Evolutionary conservation across 1,140 invertebrate genomes (phyloP), one percentile per base, ranked within the genome.

Genomic region (Nasonia giraulti): DNA sequence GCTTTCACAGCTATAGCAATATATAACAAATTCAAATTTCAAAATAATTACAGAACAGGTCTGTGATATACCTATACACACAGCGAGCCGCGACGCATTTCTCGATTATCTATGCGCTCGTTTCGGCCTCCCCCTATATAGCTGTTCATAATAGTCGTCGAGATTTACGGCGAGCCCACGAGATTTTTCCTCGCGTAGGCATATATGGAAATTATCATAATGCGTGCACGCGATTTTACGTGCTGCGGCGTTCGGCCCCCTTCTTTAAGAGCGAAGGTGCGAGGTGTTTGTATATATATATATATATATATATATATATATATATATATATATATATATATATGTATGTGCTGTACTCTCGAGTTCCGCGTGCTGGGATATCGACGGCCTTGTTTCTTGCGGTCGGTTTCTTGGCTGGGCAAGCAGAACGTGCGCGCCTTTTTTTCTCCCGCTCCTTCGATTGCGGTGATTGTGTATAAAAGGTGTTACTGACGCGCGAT

Each of bases 171-270:
- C 66, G 23, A 44, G n/a, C 11, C n/a, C 12, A 5, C 8, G n/a
- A 33, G 66, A 44, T 80, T 80, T 80, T 80, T 80, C 12, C 62
- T 44, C 12, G 14, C 44, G 10, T 8, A 17, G 20, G 55, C 66
- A 2, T 11, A 69, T n/a, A 69, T n/a, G 62, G 27, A 81, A 81
- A 78, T 78, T 71, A 78, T 71, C 62, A 71, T 79, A 79, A 84
- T 71, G 76, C 74, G 73, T 77, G 82, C 82, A 76, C 82, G 82
- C 82, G 76, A 78, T 73, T 78, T 71, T 23, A 20, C 69, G 69
- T 82, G 80, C 10, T 20, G 33, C 55, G 12, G 0, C 17, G 55
- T 62, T 62, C 55, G 20, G 55, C 55, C 20, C 40, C 74, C 14
- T 76, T 66, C 73, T 76, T 20, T 62, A 62, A 20, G 55, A 62